phyloP scores from a whole-genome alignment of 2,113 vertebrate genomes.

The Ovibos moschatus region DNA sequence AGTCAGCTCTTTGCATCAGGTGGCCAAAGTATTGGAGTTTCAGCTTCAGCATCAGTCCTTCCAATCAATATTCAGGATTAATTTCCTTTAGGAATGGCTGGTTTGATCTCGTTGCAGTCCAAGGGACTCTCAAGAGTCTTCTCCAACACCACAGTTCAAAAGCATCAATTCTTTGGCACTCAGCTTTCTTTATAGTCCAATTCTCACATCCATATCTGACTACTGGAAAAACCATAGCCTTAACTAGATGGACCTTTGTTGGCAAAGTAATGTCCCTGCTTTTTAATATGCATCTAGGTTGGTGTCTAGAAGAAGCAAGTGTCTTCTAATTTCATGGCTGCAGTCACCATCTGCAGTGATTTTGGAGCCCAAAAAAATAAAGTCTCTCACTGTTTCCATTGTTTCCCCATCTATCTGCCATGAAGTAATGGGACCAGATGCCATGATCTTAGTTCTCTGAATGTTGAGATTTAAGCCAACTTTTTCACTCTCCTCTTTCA shows the following conservation, averaged over 20 bases:
- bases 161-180: neutral
- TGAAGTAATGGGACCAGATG: neutral
- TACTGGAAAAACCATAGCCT: neutral
- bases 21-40: neutral
- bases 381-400: neutral
- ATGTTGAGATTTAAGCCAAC: neutral
- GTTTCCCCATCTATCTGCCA: neutral
- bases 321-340: neutral
- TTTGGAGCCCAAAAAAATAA: accelerated
- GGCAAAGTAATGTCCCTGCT: neutral
- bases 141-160: neutral
- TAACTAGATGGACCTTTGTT: neutral
- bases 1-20: neutral
- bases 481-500: neutral
- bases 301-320: neutral
- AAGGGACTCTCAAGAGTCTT: neutral
- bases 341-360: neutral
- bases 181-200: neutral
- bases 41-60: neutral
- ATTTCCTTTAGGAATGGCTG: neutral
- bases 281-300: neutral
- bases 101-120: neutral
- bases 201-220: neutral
- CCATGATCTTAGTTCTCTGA: neutral
- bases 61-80: neutral